Conservation (phyloP, 2,797 vertebrate species). For the Lacerta agilis region DNA sequence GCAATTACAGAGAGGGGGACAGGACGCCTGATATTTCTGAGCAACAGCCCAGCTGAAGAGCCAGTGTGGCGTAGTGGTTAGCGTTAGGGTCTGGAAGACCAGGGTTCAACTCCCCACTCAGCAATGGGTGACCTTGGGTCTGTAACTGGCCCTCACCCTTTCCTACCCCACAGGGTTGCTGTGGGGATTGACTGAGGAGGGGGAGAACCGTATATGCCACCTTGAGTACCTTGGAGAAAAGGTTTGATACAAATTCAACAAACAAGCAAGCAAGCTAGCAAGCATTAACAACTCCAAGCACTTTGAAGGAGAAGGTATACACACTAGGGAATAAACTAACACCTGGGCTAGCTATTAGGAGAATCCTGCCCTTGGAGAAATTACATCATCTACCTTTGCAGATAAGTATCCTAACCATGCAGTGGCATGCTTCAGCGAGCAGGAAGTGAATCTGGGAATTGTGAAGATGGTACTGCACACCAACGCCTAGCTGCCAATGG, state of each 20-base stretch:
- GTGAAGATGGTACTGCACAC: neutral
- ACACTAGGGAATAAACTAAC: neutral
- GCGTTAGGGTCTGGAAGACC: too few species aligned
- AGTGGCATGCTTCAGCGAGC: neutral
- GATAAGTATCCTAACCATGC: neutral
- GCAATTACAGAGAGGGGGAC: neutral
- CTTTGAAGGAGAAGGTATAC: neutral
- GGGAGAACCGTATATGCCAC: too few species aligned
- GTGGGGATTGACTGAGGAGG: too few species aligned
- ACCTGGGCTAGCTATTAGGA: neutral
- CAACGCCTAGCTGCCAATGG: neutral
- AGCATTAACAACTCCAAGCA: neutral
- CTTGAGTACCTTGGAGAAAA: too few species aligned
- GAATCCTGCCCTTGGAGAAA: neutral
- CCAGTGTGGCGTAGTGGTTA: too few species aligned
- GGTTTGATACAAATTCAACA: too few species aligned
- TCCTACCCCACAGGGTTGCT: too few species aligned
- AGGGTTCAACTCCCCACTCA: too few species aligned
- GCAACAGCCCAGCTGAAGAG: neutral
- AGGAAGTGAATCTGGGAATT: neutral
- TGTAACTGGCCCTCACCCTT: too few species aligned
- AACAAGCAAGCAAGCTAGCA: too few species aligned
- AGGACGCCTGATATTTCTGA: neutral
- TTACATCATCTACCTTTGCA: neutral
- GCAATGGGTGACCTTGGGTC: too few species aligned